These are phyloP conservation scores for Saturnia pavonia DNA, from an alignment of 2,888 invertebrate genomes.

Conservation along the genomic window DNA sequence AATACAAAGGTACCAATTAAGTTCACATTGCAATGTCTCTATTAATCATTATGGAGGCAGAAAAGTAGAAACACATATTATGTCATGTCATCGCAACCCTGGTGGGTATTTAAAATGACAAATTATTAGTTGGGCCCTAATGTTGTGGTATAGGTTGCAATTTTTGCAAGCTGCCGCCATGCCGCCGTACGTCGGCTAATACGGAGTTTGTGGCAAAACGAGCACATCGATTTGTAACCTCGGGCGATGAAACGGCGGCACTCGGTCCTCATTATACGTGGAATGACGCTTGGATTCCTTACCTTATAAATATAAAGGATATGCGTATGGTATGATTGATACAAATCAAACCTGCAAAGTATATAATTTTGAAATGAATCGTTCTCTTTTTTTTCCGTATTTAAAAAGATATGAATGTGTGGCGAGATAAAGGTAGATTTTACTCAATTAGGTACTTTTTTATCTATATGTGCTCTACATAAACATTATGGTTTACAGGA, in stretches of 20 bases:
- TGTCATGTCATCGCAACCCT: background rate
- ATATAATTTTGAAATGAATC: conserved; percentile 9
- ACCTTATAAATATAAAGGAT: conserved; percentile 14
- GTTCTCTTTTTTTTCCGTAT: conserved; percentile 6
- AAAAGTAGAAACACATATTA: background rate
- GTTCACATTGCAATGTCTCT: conserved; percentile 3
- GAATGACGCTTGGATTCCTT: conserved; percentile 6
- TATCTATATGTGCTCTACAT: too few species aligned
- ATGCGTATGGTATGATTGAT: conserved; percentile 1
- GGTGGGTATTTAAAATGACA: background rate
- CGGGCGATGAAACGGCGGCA: background rate
- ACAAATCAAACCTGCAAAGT: conserved; percentile 11
- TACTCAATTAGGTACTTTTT: background rate
- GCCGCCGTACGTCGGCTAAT: background rate
- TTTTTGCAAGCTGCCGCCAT: conserved; percentile 14
- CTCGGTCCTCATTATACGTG: background rate
- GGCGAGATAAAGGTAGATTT: conserved; percentile 1
- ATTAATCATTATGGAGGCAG: conserved; percentile 1
- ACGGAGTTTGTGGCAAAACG: conserved; percentile 4
- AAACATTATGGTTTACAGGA: background rate
- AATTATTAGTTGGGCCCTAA: conserved; percentile 9
- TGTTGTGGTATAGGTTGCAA: conserved; percentile 1
- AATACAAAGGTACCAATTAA: conserved; percentile 1
- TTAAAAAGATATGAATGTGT: conserved; percentile 6
- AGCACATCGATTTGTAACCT: conserved; percentile 3